phyloP scores from a whole-genome alignment of 2,113 vertebrate genomes.

The Heteronetta atricapilla region DNA sequence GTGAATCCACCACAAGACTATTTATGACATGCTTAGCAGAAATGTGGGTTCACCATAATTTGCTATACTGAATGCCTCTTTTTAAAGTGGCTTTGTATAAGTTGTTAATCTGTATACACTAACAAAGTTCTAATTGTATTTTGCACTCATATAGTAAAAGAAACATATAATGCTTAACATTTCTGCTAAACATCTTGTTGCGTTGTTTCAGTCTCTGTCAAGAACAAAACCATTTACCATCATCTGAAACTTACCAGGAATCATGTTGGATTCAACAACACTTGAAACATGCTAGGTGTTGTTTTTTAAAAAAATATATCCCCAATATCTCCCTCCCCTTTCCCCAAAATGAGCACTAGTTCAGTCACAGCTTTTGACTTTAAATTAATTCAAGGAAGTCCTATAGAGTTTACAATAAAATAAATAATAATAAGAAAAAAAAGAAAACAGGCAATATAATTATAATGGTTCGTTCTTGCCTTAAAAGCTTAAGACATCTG shows the following conservation, averaged over 20 bases:
- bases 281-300: neutral
- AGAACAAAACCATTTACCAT: neutral
- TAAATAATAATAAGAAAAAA: no score
- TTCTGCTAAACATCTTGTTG: neutral
- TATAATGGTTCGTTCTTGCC: neutral
- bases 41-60: neutral
- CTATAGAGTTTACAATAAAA: neutral
- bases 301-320: neutral
- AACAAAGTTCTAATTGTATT: neutral
- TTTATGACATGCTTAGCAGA: neutral
- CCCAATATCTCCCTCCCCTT: neutral
- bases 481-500: neutral
- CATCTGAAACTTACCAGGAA: neutral
- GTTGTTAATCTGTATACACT: neutral
- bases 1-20: neutral
- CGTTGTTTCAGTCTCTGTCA: neutral
- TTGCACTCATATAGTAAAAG: neutral
- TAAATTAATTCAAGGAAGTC: neutral
- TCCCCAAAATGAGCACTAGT: neutral
- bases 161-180: neutral
- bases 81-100: neutral
- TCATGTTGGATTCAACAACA: neutral
- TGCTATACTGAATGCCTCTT: neutral
- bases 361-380: neutral
- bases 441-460: neutral